Evolutionary conservation across 23 tunicate species (phyloP), one percentile per base, ranked within the genome.

Genomic region (Halocynthia aurantium): DNA sequence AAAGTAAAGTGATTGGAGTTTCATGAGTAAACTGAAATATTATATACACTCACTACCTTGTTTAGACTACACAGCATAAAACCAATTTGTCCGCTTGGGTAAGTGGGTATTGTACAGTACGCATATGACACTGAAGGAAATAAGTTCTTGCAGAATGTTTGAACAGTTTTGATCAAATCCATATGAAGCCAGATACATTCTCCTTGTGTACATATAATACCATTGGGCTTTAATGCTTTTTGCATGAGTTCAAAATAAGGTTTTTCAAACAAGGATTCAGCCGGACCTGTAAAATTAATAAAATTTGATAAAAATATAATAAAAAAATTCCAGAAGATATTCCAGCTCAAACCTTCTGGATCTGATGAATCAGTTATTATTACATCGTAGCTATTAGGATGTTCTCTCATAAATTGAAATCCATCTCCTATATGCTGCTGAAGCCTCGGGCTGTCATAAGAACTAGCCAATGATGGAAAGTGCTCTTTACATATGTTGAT

Each of bases 21-120:
- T 68, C 72, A 18, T 18, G 19, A 18, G 12, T 68, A 21, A 68
- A 12, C 72, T 15, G 49, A 68, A 2, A 15, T 18, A 44, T 22
- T n/a, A 1, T 13, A 12, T n/a, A 75, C 20, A 75, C 17, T 62
- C 5, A 87, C 96, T 20, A 87, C 96, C 84, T 82, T 60, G 49
- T 69, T 79, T 22, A 69, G 62, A 17, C 93, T 71, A 70, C 98
- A 92, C 62, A 92, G 53, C 70, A 92, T 79, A 64, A 86, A 92
- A 7, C 98, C 98, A 50, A 92, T 92, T 73, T 92, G 98, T 7
- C 98, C 98, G 63, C 98, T 92, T 73, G 98, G 98, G 75, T 92
- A 92, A 6, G 98, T 92, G 31, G 98, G 98, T 50, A 86, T 83
- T 6, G 98, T 74, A 53, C 89, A 78, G 62, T 86, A 86, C 0